phyloP scores from a whole-genome alignment of 2,797 vertebrate genomes.

The Dicrostonyx torquatus region DNA sequence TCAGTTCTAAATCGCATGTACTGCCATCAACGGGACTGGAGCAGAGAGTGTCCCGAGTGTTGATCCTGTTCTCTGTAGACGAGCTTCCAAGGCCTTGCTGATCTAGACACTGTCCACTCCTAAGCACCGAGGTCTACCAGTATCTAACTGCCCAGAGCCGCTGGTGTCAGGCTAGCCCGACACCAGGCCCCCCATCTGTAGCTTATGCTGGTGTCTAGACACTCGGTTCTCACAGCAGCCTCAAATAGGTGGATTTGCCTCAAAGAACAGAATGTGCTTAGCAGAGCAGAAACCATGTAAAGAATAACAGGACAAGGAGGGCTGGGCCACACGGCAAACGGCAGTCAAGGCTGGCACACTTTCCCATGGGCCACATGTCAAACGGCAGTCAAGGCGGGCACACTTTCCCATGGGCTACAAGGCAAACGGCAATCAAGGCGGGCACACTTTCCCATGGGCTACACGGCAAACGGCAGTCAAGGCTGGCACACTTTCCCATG shows the following conservation, averaged over 20 bases:
- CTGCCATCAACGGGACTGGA: not conserved
- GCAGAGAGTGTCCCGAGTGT: not conserved
- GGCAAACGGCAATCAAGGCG: not conserved
- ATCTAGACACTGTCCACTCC: rapidly evolving
- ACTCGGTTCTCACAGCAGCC: rapidly evolving
- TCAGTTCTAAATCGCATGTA: not conserved
- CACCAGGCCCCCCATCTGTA: not conserved
- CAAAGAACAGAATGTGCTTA: not conserved
- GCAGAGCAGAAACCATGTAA: constrained; percentile 3
- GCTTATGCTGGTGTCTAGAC: not conserved
- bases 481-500: not conserved
- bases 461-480: not conserved
- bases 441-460: not conserved
- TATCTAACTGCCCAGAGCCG: no score
- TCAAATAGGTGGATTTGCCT: not conserved
- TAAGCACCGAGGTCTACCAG: not conserved
- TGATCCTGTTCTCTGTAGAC: not conserved
- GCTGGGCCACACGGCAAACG: not conserved
- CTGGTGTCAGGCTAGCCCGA: not conserved
- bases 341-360: not conserved
- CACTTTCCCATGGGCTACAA: no score
- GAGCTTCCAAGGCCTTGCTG: not conserved
- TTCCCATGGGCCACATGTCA: not conserved
- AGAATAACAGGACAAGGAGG: not conserved
- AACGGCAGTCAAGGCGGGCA: not conserved